These are phyloP conservation scores for Hetaerina americana DNA, from an alignment of 1,140 invertebrate genomes.

Conservation along the genomic window DNA sequence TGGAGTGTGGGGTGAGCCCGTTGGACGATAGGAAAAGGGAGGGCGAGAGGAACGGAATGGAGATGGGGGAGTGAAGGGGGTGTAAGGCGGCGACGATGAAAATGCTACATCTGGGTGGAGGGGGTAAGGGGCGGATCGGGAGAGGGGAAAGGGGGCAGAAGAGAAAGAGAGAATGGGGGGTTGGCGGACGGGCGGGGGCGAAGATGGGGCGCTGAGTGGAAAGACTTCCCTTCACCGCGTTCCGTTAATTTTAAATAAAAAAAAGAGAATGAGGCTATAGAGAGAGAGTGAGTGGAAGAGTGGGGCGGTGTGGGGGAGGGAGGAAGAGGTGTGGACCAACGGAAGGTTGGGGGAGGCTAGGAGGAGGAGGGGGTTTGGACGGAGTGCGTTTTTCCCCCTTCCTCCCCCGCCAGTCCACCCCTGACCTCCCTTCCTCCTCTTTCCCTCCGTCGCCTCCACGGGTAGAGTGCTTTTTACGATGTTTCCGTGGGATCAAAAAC, in stretches of 20 bases:
- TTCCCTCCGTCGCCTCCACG: background rate
- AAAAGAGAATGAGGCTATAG: too few species aligned
- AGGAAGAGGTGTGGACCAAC: too few species aligned
- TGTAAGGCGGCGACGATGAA: background rate
- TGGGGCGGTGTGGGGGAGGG: too few species aligned
- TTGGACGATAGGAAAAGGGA: too few species aligned
- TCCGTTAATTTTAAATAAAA: conserved; percentile 1
- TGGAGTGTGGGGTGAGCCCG: too few species aligned
- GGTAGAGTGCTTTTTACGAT: background rate
- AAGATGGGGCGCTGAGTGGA: background rate
- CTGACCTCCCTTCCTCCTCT: background rate
- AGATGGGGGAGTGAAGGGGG: background rate
- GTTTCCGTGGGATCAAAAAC: background rate
- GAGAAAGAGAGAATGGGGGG: too few species aligned
- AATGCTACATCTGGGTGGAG: too few species aligned
- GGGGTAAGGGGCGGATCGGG: background rate
- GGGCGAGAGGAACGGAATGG: background rate
- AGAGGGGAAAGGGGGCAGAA: background rate
- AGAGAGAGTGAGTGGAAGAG: too few species aligned
- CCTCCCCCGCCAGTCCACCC: too few species aligned
- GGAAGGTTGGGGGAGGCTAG: too few species aligned
- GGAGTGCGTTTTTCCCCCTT: too few species aligned
- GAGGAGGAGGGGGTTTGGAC: too few species aligned
- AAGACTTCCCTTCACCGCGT: background rate
- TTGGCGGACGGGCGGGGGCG: background rate